Conservation (phyloP, 2,888 invertebrate genomes). For the Cataglyphis albicans region DNA sequence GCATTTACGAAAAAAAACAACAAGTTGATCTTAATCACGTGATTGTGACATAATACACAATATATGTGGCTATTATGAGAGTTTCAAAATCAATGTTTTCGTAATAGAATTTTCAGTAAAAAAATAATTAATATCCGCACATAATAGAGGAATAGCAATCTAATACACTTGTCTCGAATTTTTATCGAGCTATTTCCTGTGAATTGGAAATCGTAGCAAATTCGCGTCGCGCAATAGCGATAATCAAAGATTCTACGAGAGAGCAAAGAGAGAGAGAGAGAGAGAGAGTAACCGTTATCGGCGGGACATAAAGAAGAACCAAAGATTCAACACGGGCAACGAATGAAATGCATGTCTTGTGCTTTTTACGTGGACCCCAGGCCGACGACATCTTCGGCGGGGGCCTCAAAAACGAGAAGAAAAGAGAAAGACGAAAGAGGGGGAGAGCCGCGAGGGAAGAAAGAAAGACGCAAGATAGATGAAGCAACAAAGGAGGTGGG, state of each 20-base stretch:
- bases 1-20: background rate
- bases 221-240: slow-evolving; percentile 1
- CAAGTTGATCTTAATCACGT: background rate
- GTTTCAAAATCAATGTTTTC: background rate
- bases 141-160: background rate
- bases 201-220: background rate
- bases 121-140: background rate
- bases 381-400: slow-evolving; percentile 50
- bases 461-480: slow-evolving; percentile 31
- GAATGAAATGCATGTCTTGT: slow-evolving; percentile 83
- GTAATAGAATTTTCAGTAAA: slow-evolving; percentile 5
- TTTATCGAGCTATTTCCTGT: background rate
- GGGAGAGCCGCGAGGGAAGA: background rate
- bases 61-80: background rate
- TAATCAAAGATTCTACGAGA: background rate
- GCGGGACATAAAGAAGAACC: slow-evolving; percentile 78
- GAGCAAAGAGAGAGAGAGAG: slow-evolving; percentile 7
- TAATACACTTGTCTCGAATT: background rate
- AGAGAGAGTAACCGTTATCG: slow-evolving; percentile 56
- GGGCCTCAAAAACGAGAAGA: slow-evolving; percentile 44
- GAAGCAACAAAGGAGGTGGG: slow-evolving; percentile 28
- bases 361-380: slow-evolving; percentile 77
- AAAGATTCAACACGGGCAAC: slow-evolving; percentile 79
- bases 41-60: background rate
- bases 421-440: slow-evolving; percentile 60